phyloP scores from a whole-genome alignment of 2,888 invertebrate species.

The Metellina segmentata region DNA sequence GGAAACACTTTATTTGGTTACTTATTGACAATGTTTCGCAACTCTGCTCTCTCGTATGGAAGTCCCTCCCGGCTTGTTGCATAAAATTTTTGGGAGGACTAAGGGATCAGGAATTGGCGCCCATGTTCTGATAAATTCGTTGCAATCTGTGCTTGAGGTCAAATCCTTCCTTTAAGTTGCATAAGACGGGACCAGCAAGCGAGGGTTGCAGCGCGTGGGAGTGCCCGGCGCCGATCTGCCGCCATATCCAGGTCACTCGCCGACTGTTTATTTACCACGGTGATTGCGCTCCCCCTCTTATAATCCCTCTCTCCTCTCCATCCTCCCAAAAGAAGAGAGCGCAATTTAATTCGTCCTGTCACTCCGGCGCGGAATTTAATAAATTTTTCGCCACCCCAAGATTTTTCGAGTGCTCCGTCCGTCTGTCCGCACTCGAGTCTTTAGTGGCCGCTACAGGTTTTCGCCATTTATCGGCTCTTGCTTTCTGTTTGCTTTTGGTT shows the following conservation, averaged over 20 bases:
- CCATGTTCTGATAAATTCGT: no score
- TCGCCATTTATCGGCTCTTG: constrained; percentile 49
- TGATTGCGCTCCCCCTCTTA: constrained; percentile 69
- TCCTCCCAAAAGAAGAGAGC: constrained; percentile 43
- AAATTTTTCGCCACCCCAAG: constrained; percentile 48
- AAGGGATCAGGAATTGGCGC: no score
- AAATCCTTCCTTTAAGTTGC: no score
- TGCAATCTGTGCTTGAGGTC: no score
- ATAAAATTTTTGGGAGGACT: no score
- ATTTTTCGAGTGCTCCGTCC: constrained; percentile 51
- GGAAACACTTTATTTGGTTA: no score
- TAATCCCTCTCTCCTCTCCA: constrained; percentile 61
- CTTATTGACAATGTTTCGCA: no score
- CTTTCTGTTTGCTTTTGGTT: constrained; percentile 59
- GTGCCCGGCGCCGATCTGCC: constrained; percentile 39
- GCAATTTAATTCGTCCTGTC: constrained; percentile 67
- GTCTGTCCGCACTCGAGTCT: constrained; percentile 22
- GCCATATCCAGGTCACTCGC: constrained; percentile 50
- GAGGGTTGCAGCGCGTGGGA: background rate
- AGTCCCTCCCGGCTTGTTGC: no score
- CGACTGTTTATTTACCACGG: constrained; percentile 67
- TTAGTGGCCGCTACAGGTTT: constrained; percentile 60
- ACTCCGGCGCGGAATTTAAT: constrained; percentile 62
- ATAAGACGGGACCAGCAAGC: background rate
- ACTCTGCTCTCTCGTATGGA: no score